Conservation (phyloP, 2,888 invertebrate genomes). For the Xestia c-nigrum region DNA sequence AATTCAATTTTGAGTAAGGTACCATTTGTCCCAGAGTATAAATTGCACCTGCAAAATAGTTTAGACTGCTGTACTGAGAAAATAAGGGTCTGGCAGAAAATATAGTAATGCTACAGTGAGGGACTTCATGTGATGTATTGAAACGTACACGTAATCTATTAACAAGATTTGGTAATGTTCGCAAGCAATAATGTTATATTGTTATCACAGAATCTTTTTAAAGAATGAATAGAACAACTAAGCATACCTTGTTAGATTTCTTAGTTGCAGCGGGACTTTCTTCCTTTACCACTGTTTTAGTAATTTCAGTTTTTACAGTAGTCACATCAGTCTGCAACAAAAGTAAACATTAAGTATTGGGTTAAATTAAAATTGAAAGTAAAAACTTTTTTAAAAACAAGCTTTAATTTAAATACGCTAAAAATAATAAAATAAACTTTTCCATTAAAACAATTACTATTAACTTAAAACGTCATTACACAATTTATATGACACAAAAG, state of each 20-base stretch:
- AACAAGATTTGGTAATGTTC: not conserved
- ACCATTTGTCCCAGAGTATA: constrained; percentile 1
- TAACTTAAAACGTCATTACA: too few relatives aligned
- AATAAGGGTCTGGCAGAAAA: not conserved
- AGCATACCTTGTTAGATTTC: constrained; percentile 59
- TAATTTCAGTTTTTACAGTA: constrained; percentile 43
- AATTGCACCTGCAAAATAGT: constrained; percentile 9
- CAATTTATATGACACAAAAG: too few relatives aligned
- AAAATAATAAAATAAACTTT: too few relatives aligned
- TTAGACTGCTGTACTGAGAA: not conserved
- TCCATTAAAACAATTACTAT: too few relatives aligned
- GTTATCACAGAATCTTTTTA: not conserved
- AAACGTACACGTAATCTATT: not conserved
- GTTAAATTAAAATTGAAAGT: not conserved
- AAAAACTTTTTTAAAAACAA: too few relatives aligned
- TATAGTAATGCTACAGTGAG: not conserved
- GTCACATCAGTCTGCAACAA: constrained; percentile 48
- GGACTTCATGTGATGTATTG: not conserved
- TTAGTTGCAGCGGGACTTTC: constrained; percentile 53
- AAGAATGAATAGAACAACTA: not conserved
- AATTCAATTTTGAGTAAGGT: not conserved
- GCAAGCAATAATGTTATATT: not conserved
- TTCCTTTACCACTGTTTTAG: constrained; percentile 23
- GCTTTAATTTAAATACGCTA: too few relatives aligned
- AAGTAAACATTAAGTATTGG: not conserved